A percentile compares a stretch with the other conserved stretches of the same genome.
Evolutionary conservation across 2,888 invertebrate genomes (phyloP).

Genomic region (Stramonita haemastoma): DNA sequence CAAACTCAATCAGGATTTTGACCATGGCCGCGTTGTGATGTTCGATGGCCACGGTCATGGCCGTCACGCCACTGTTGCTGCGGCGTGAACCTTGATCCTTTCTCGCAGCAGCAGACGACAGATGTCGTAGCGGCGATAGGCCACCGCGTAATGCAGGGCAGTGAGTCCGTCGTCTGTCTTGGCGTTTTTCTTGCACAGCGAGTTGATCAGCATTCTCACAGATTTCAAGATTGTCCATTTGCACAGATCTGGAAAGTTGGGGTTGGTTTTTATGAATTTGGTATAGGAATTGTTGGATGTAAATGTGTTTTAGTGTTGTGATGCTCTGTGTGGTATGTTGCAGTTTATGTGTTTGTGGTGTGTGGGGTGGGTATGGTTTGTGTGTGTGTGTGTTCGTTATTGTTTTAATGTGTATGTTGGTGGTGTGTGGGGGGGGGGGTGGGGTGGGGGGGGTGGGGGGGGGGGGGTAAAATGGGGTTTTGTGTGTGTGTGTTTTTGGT

Average conservation of each 20-base stretch:
- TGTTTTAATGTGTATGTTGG: too few relatives aligned
- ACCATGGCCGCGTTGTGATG: constrained; percentile 70
- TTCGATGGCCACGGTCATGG: constrained; percentile 72
- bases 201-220: constrained; percentile 69
- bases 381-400: too few relatives aligned
- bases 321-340: too few relatives aligned
- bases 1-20: constrained; percentile 66
- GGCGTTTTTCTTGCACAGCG: constrained; percentile 68
- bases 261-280: too few relatives aligned
- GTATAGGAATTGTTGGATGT: too few relatives aligned
- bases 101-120: constrained; percentile 66
- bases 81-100: constrained; percentile 64
- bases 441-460: too few relatives aligned
- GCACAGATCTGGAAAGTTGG: constrained; percentile 62
- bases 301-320: too few relatives aligned
- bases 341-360: too few relatives aligned
- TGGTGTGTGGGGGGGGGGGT: too few relatives aligned
- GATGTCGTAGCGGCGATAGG: constrained; percentile 68
- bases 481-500: too few relatives aligned
- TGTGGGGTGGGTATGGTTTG: too few relatives aligned
- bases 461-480: too few relatives aligned
- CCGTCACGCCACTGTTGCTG: constrained; percentile 68
- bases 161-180: constrained; percentile 68
- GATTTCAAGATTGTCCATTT: constrained; percentile 67
- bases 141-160: constrained; percentile 71